phyloP scores from a whole-genome alignment of 2,888 invertebrate species.

The Amblyjoppa proteus region DNA sequence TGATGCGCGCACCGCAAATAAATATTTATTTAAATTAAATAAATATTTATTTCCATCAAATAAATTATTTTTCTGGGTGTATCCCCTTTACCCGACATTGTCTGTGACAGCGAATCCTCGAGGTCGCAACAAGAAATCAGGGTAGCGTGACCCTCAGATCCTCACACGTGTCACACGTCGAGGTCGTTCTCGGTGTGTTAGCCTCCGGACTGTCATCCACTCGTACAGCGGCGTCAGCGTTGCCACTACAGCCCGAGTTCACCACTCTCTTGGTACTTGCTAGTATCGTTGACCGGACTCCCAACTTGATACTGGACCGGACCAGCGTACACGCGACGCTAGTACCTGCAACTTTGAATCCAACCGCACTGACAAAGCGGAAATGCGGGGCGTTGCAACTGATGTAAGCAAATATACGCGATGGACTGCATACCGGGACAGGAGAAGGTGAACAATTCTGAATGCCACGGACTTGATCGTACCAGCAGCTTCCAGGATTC shows the following conservation, averaged over 20 bases:
- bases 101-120: slow-evolving; percentile 1
- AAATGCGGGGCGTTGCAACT: slow-evolving; percentile 23
- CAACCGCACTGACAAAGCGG: slow-evolving; percentile 27
- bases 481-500: not conserved
- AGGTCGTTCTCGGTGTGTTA: not conserved
- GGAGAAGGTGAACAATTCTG: slow-evolving; percentile 12
- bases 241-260: not conserved
- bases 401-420: slow-evolving; percentile 45
- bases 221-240: slow-evolving; percentile 21
- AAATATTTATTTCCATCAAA: no score
- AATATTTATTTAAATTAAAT: no score
- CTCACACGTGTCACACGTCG: slow-evolving; percentile 16
- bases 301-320: slow-evolving; percentile 36
- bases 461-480: slow-evolving; percentile 13
- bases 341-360: slow-evolving; percentile 29
- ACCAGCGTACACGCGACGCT: not conserved
- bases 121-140: slow-evolving; percentile 8
- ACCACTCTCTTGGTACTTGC: not conserved
- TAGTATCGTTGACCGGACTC: slow-evolving; percentile 27
- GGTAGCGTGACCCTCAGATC: slow-evolving; percentile 5
- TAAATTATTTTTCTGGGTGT: no score
- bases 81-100: not conserved
- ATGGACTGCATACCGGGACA: not conserved
- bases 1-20: no score
- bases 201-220: not conserved